Percentiles rank a stretch among this genome's conserved stretches.
These are phyloP conservation scores for Ceratosolen solmsi DNA, from an alignment of 1,140 invertebrate species.

Conservation along the genomic window DNA sequence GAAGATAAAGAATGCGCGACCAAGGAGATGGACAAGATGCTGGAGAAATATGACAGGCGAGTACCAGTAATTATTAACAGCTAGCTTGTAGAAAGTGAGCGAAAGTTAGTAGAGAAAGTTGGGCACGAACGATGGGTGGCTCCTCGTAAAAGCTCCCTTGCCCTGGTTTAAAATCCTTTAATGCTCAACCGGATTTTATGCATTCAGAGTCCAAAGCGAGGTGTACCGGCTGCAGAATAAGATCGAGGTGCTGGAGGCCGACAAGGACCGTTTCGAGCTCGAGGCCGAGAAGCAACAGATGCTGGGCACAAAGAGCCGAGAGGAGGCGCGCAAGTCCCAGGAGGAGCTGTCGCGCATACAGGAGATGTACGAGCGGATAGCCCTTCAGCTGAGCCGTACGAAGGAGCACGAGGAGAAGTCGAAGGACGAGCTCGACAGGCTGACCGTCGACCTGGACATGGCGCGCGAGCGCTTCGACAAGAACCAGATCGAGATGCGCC, in stretches of 20 bases:
- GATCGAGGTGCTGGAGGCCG: constrained; percentile 88
- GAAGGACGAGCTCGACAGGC: constrained; percentile 88
- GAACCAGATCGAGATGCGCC: constrained; percentile 86
- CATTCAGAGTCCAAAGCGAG: constrained; percentile 85
- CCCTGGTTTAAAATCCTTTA: too few species aligned
- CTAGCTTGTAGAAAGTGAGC: too few species aligned
- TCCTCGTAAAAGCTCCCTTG: background rate
- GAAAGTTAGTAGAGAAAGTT: background rate
- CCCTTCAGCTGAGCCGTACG: constrained; percentile 85
- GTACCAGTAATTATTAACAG: constrained; percentile 5
- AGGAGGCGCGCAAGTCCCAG: constrained; percentile 88
- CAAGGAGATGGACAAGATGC: constrained; percentile 92
- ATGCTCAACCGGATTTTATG: too few species aligned
- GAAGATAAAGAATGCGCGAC: constrained; percentile 91
- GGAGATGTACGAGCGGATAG: constrained; percentile 89
- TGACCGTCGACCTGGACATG: constrained; percentile 86
- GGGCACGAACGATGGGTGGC: background rate
- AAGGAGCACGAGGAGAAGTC: constrained; percentile 94
- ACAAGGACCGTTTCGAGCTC: constrained; percentile 87
- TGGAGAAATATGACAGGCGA: constrained; percentile 94
- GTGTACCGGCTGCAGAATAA: constrained; percentile 90
- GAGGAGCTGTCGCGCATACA: constrained; percentile 88
- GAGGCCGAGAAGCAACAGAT: constrained; percentile 90
- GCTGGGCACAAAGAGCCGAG: constrained; percentile 84
- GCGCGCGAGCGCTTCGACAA: constrained; percentile 93